Evolutionary conservation across 2,888 invertebrate genomes (phyloP), one percentile per base, ranked within the genome.

Genomic region (Falcaria lacertinaria): DNA sequence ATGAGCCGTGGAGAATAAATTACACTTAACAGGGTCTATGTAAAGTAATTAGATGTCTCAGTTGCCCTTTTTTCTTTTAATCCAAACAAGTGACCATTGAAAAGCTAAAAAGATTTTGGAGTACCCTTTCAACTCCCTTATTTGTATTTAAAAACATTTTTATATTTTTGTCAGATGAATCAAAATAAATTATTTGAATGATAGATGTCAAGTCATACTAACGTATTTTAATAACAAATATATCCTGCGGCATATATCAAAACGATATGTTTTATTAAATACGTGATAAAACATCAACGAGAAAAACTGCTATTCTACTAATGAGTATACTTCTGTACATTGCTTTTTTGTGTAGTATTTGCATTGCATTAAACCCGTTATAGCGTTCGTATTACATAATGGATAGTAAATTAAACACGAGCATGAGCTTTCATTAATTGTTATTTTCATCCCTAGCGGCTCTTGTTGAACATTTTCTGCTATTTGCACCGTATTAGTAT

Each of bases 391-490:
- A 17, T 34, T 16, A 52, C 61, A 57, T 53, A 60, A 63, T 63
- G 54, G 56, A 46, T 44, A 55, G 44, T 55, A 48, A 57, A 60
- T 64, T 67, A 57, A 53, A 47, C 53, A 48, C 47, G 48, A 43
- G 49, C 44, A 45, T 46, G 48, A 43, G 49, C 44, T 44, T 60
- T 55, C 51, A 67, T 64, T 64, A 57, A 65, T 66, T 64, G 62
- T 67, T 60, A 64, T 68, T 64, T 61, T 58, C 57, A 4, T 54
- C 43, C 57, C 47, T 52, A 57, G 59, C 58, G 35, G 16, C 7
- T 13, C 13, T 57, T 61, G 59, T 64, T 60, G 52, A 50, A 56
- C 61, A 60, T 57, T 56, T 52, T 55, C 51, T 54, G 57, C 54
- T 60, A 63, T 63, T 64, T 64, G 53, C 41, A 48, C 44, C 19